Base-by-base conservation (phyloP, 53 echinoderm and acorn worm species). In the Holothuria scabra region DNA sequence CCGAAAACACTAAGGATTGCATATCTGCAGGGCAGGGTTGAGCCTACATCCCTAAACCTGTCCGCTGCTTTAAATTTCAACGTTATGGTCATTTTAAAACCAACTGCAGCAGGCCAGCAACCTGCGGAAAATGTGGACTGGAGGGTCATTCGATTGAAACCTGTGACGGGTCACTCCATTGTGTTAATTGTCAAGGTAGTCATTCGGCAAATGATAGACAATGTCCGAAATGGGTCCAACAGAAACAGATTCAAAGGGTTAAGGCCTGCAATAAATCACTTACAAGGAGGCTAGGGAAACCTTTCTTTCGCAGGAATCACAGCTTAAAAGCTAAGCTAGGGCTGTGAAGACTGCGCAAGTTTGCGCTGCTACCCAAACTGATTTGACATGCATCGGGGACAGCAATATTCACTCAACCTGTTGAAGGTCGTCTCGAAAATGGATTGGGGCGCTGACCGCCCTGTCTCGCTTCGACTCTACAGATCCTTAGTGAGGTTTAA, bases 11-110 rank as follows among this genome's bases (percentile, higher is more conserved):
- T 72, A 12, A 24, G 35, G 35, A 41, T 33, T 30, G 74, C 21
- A 8, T 72, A 28, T n/a, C 12, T 72, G 18, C 35, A 12, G 14
- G 74, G 28, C 33, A 35, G 35, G 37, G 38, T 72, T 12, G 35
- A 12, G 28, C 38, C 9, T 72, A 72, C 37, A 72, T 72, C 25
- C 74, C 74, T 12, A 72, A 72, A 20, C 58, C 58, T 57, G 20
- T 57, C 58, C 74, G 74, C 31, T 72, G 74, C 35, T 72, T 72
- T 33, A 72, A 33, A 33, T 72, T 31, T 33, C 74, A 72, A 33
- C 28, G n/a, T 20, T 72, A 14, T 16, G n/a, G n/a, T n/a, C n/a
- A n/a, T n/a, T n/a, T n/a, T n/a, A n/a, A n/a, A n/a, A n/a, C n/a
- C n/a, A n/a, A n/a, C n/a, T n/a, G n/a, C n/a, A n/a, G n/a, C n/a